phyloP scores from a whole-genome alignment of 2,113 vertebrate species.

The Seriola aureovittata region DNA sequence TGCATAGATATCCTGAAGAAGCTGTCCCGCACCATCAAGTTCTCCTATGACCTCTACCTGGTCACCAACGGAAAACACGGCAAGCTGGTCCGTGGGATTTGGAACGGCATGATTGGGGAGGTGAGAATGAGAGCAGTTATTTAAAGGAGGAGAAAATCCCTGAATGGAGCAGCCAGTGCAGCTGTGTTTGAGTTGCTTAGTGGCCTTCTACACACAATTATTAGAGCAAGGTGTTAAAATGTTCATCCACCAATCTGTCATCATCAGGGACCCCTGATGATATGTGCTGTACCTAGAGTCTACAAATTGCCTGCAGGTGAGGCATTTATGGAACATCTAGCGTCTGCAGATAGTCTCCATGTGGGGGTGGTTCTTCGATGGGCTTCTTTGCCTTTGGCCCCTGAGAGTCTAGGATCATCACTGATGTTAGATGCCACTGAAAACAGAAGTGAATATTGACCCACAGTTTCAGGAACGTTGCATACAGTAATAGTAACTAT shows the following conservation, averaged over 20 bases:
- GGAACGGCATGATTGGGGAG: conserved; percentile 99
- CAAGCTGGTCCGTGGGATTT: conserved; percentile 93
- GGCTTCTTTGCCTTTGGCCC: too few species aligned
- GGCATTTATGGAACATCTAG: too few species aligned
- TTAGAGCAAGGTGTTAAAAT: not conserved
- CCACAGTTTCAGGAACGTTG: too few species aligned
- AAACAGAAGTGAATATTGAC: not conserved
- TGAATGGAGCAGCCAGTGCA: conserved; percentile 34
- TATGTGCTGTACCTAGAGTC: too few species aligned
- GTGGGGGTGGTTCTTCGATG: too few species aligned
- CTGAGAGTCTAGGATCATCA: too few species aligned
- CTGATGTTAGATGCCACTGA: not conserved
- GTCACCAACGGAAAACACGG: conserved; percentile 98
- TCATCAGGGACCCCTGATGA: too few species aligned
- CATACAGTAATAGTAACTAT: too few species aligned
- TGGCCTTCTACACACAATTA: not conserved
- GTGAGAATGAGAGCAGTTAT: conserved; percentile 78
- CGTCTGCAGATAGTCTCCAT: too few species aligned
- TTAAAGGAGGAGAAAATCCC: conserved; percentile 24
- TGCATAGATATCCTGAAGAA: conserved; percentile 99
- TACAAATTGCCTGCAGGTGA: too few species aligned
- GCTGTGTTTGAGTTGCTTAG: not conserved
- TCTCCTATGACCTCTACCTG: conserved; percentile 97
- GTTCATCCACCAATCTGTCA: too few species aligned
- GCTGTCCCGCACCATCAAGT: conserved; percentile 93